Conservation (phyloP, 2,113 vertebrate genomes). For the Montifringilla adamsi region DNA sequence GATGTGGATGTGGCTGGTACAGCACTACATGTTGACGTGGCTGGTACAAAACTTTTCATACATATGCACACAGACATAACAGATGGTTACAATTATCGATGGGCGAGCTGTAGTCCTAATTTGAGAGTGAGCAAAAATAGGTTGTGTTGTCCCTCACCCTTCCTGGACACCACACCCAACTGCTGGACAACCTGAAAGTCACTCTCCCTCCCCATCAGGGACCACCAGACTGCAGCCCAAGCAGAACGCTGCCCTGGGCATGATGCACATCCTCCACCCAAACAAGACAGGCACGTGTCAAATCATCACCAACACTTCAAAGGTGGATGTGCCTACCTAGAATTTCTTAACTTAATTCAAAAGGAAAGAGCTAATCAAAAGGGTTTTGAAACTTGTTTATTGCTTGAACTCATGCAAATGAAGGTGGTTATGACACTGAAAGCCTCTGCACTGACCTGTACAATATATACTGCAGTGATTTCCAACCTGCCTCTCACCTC, state of each 20-base stretch:
- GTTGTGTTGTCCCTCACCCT: background rate
- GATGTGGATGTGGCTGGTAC: constrained; percentile 10
- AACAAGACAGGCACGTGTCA: background rate
- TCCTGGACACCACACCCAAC: background rate
- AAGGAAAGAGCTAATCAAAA: background rate
- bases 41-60: constrained; percentile 32
- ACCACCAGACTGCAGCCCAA: rapidly evolving
- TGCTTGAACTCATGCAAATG: background rate
- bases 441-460: background rate
- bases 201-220: background rate
- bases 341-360: background rate
- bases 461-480: background rate
- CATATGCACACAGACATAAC: constrained; percentile 31
- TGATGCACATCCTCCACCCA: rapidly evolving
- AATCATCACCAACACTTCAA: background rate
- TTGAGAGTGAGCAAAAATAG: constrained; percentile 35
- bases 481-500: background rate
- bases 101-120: constrained; percentile 35
- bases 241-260: background rate
- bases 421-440: background rate
- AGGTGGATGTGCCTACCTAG: background rate
- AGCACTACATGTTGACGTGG: background rate
- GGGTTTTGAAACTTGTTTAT: background rate
- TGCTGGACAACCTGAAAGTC: background rate
- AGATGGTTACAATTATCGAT: constrained; percentile 65